Evolutionary conservation across 1,140 invertebrate species (phyloP).

Genomic region (Augochlora pura): DNA sequence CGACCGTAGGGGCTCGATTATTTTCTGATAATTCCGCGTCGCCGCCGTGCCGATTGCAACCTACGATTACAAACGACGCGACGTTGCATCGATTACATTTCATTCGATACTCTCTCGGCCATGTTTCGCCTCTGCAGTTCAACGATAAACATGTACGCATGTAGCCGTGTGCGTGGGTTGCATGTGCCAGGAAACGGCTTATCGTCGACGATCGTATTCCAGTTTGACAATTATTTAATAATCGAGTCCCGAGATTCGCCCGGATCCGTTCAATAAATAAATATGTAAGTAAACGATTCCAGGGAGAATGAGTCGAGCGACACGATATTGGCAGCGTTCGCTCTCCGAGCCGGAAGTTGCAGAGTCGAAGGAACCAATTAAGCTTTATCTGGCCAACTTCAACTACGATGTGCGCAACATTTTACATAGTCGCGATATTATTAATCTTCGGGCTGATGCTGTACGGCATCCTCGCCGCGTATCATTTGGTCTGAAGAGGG

Average conservation of each 20-base stretch:
- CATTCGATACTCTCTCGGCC: neutral
- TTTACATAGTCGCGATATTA: conserved; percentile 36
- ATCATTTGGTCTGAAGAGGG: conserved; percentile 31
- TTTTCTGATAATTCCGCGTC: conserved; percentile 6
- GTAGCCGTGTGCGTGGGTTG: too few relatives aligned
- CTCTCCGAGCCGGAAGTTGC: neutral
- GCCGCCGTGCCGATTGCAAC: neutral
- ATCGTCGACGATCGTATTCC: neutral
- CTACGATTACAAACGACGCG: neutral
- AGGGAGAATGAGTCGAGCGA: too few relatives aligned
- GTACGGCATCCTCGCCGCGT: conserved; percentile 28
- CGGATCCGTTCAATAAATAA: too few relatives aligned
- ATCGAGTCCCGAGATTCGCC: too few relatives aligned
- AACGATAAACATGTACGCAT: neutral
- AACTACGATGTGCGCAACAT: conserved; percentile 44
- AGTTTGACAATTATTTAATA: neutral
- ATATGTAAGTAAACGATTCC: too few relatives aligned
- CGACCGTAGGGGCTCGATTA: neutral
- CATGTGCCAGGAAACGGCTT: neutral
- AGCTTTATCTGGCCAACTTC: neutral
- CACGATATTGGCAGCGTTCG: neutral
- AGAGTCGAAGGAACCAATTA: neutral
- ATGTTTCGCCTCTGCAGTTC: too few relatives aligned
- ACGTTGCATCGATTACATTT: neutral
- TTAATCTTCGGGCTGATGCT: conserved; percentile 39